Evolutionary conservation across 2,888 invertebrate species (phyloP).

Genomic region (Litoditis marina): DNA sequence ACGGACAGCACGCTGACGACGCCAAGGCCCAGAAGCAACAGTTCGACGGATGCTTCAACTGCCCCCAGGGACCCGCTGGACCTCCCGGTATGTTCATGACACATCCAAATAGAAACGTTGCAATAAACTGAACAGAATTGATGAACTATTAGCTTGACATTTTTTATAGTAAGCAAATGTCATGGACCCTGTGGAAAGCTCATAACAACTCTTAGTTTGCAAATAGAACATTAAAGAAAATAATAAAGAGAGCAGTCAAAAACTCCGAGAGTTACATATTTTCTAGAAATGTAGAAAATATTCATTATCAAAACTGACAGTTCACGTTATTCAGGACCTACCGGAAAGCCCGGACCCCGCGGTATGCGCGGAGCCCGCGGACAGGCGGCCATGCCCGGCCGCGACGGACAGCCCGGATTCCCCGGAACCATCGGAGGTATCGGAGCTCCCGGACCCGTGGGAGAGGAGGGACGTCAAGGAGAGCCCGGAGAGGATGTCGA

Average conservation of each 20-base stretch:
- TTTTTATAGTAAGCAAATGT: too few relatives aligned
- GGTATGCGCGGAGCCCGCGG: constrained; percentile 57
- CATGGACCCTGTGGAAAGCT: neutral
- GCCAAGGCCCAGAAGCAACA: constrained; percentile 50
- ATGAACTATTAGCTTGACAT: too few relatives aligned
- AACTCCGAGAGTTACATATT: neutral
- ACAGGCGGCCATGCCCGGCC: constrained; percentile 53
- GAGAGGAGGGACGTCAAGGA: constrained; percentile 48
- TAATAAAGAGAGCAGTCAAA: neutral
- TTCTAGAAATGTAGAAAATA: neutral
- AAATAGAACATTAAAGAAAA: neutral
- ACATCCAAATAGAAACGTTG: too few relatives aligned
- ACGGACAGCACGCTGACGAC: constrained; percentile 48
- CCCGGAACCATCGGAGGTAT: constrained; percentile 47
- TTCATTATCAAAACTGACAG: neutral
- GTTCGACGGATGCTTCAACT: constrained; percentile 54
- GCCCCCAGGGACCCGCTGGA: constrained; percentile 48
- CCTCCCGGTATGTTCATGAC: too few relatives aligned
- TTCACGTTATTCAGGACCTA: constrained; percentile 11
- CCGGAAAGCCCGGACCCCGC: constrained; percentile 48
- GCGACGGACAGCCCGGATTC: constrained; percentile 55
- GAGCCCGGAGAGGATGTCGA: constrained; percentile 53
- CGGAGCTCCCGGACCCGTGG: constrained; percentile 49
- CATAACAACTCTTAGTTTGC: neutral
- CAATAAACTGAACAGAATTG: too few relatives aligned